Base-by-base conservation (phyloP, 2,888 invertebrate genomes). In the Lithosia quadra region DNA sequence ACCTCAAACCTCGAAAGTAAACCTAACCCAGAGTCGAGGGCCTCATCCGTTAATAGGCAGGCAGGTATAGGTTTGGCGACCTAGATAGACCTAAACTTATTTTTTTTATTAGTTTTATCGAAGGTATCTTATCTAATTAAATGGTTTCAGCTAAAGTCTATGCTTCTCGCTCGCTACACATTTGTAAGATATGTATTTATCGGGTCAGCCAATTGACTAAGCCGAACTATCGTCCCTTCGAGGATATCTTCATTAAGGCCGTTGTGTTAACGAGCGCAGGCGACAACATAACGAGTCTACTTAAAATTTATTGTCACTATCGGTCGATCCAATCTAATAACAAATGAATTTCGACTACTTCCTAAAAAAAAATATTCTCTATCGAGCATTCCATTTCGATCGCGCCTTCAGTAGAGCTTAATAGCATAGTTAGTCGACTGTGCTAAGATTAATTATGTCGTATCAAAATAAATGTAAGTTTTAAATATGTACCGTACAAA, bases 171-270 rank as follows among this genome's bases (percentile, higher is more conserved):
- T 10, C 36, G 28, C 28, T 28, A 28, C 28, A 28, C 5, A 28
- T 28, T 28, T 28, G 3, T 28, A 28, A 2, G 39, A 0, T 49
- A 49, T 9, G 9, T n/a, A n/a, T n/a, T n/a, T 49, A 28, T 28
- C 28, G 28, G 28, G 49, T 49, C 49, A n/a, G 49, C 9, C 49
- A 49, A 49, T 49, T 49, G 49, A 49, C 43, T 43, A 43, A 43
- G 11, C 56, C 22, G 49, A 49, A n/a, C 49, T 49, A 49, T 49
- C n/a, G 49, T 49, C 49, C 49, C 49, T 49, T 49, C n/a, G 49
- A 49, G 49, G 49, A 49, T 49, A 49, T 49, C 49, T 49, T 49
- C 49, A 49, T 49, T 49, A 49, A 43, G 49, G 49, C 9, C 49
- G 49, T n/a, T 49, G 49, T 49, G n/a, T 49, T 49, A n/a, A 49